A percentile compares a stretch with the other conserved stretches of the same genome.
These are phyloP conservation scores for Bolinopsis microptera DNA, from an alignment of 37 sponge, comb jelly and placozoan genomes.

Conservation along the genomic window DNA sequence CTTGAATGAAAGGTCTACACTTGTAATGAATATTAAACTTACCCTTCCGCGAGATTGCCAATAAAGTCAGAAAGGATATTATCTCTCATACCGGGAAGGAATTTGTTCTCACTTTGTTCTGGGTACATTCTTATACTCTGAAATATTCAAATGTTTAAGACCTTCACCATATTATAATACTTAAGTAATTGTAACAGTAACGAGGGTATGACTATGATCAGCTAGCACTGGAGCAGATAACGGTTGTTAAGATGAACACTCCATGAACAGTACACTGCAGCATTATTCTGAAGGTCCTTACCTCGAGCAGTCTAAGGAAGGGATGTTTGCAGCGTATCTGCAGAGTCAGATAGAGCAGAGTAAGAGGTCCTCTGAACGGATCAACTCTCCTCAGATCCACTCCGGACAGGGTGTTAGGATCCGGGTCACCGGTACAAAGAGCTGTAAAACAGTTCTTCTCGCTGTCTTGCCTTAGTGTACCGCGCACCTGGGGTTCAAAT, in stretches of 20 bases:
- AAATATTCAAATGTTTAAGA: no score
- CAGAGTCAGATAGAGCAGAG: background rate
- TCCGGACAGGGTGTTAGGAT: background rate
- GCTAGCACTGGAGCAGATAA: no score
- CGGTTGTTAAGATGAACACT: no score
- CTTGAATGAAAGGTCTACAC: no score
- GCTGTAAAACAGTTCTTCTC: background rate
- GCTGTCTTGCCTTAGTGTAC: background rate
- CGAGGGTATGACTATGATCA: no score
- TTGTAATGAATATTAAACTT: no score
- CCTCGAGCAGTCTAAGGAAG: background rate
- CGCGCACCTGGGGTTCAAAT: background rate
- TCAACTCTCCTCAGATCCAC: background rate
- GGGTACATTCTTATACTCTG: background rate
- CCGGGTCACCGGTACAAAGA: background rate
- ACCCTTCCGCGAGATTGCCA: background rate
- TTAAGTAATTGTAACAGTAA: no score
- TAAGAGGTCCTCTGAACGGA: background rate
- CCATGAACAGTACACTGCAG: no score
- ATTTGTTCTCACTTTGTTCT: background rate
- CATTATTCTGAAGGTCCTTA: no score
- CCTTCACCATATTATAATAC: no score
- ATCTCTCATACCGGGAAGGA: conserved; percentile 2
- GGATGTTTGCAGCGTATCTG: background rate
- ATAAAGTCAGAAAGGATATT: background rate